Evolutionary conservation across 2,113 vertebrate genomes (phyloP), one percentile per base, ranked within the genome.

Genomic region (Neomonachus schauinslandi): DNA sequence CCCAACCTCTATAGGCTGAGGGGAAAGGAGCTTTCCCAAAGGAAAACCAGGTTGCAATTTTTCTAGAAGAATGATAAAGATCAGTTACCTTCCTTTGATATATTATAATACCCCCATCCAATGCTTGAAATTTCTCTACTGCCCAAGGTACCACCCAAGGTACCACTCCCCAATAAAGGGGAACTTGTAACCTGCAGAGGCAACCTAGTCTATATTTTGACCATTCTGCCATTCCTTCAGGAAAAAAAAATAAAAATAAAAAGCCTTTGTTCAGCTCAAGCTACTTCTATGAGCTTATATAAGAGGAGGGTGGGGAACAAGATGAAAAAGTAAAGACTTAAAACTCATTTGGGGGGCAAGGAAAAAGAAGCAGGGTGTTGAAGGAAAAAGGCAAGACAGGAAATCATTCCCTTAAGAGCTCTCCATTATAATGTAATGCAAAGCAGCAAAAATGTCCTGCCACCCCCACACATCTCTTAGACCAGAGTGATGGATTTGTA

Each of bases 301-400:
- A 11, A 89, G 28, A 26, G 16, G 28, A 49, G 4, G 13, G 15
- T 33, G 2, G 10, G 33, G 61, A 19, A 31, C 87, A 26, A 57
- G 31, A 65, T 26, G 91, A 82, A 51, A 69, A 79, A 46, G 26
- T 5, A 26, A 65, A 80, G 5, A 39, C 36, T 16, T 12, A 14
- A 33, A 36, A 21, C 7, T 95, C 55, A 31, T 76, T 92, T 79
- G 24, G 33, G 46, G 28, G 18, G 53, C 31, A 72, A 93, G 42
- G 51, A 79, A 89, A 92, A 98, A 88, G 84, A 97, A 88, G 31
- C 21, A 39, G 46, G 85, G 51, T 31, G 22, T 95, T 95, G 85
- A 97, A 98, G 96, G 81, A 95, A 96, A 95, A 97, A 97, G 97
- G 94, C 89, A 93, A 92, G 92, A 93, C 5, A 93, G 96, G 97